Base-by-base conservation (phyloP, 2,888 invertebrate genomes). In the Alviniconcha strummeri region DNA sequence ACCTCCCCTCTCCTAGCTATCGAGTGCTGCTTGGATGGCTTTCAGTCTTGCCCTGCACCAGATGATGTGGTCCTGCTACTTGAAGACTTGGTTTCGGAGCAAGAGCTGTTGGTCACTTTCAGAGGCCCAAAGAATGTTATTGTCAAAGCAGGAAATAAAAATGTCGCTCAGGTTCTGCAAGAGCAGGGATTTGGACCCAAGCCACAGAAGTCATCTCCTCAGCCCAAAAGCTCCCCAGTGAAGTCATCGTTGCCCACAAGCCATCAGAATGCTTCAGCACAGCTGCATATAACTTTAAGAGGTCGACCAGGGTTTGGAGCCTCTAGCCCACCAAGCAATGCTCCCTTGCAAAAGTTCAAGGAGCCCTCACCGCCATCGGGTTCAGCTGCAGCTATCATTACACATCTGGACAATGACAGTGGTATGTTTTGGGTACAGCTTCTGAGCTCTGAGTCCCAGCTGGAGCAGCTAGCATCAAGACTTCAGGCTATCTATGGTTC, bases 391-490 rank as follows among this genome's bases (percentile, higher is more conserved):
- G 87, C 82, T 11, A 84, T 78, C 60, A 86, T 90, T 3, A 85
- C 86, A 17, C 88, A 90, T 80, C 85, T 89, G 11, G 82, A 77
- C n/a, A 83, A 88, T n/a, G 85, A 84, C 9, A 88, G 86, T 80
- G 89, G 88, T n/a, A 80, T 85, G 64, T 84, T 92, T 36, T 92
- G 88, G 81, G 78, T 90, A 15, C 90, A 90, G 81, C 80, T 88
- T 78, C 87, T 83, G 71, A 88, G 83, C 7, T 84, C 84, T 64
- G 86, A 87, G 55, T 85, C 86, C 17, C 87, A 89, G 55, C 86
- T 92, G 64, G 83, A 88, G 17, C 75, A 78, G 36, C 19, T 90
- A 36, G 83, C 89, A 11, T 87, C 88, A 55, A 84, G 74, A 19
- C 80, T 88, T 11, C 87, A 88, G 77, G 64, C 83, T 5, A 4